Percentiles rank a stretch among this genome's conserved stretches.
These are phyloP conservation scores for Andricus quercusramuli DNA, from an alignment of 2,888 invertebrate species.

Conservation along the genomic window DNA sequence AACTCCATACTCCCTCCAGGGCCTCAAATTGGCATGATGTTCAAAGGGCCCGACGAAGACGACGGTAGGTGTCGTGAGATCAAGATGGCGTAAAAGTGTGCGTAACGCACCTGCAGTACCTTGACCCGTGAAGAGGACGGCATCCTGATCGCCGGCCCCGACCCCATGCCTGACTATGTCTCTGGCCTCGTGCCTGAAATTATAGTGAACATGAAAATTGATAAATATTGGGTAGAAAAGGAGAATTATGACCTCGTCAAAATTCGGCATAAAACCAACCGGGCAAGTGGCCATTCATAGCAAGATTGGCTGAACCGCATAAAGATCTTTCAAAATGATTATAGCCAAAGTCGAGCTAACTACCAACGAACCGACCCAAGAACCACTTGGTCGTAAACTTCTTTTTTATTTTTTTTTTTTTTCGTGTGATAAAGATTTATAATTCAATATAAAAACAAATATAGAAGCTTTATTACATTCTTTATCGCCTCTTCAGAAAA, in stretches of 20 bases:
- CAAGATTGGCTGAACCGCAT: background rate
- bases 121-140: constrained; percentile 79
- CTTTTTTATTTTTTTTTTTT: background rate
- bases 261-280: constrained; percentile 1
- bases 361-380: background rate
- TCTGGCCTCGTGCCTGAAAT: constrained; percentile 88
- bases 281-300: background rate
- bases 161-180: constrained; percentile 89
- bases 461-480: background rate
- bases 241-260: background rate
- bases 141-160: constrained; percentile 87
- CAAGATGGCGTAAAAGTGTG: constrained; percentile 86
- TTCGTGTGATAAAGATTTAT: background rate
- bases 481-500: background rate
- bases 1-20: constrained; percentile 90
- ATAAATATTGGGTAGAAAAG: constrained; percentile 4
- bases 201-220: constrained; percentile 45
- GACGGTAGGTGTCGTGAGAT: constrained; percentile 83
- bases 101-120: constrained; percentile 89
- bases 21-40: constrained; percentile 87
- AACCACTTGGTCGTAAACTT: background rate
- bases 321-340: background rate
- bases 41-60: constrained; percentile 91
- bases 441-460: background rate
- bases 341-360: background rate